Evolutionary conservation across 1,140 invertebrate species (phyloP).

Genomic region (Drosophila yakuba): DNA sequence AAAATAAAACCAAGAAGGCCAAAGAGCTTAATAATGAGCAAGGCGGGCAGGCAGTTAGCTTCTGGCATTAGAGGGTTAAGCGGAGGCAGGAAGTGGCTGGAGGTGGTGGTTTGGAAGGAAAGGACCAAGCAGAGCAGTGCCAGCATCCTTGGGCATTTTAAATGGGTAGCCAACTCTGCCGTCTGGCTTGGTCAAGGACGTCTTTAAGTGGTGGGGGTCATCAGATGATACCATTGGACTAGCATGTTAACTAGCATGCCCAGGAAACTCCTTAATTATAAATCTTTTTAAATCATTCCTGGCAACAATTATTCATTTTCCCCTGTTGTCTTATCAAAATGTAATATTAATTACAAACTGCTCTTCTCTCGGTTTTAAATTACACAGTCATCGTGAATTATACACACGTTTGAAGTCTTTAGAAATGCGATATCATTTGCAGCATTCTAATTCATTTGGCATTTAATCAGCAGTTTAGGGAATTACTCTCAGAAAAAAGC

Average conservation of each 20-base stretch:
- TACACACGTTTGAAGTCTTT: not conserved
- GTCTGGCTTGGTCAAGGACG: slow-evolving; percentile 47
- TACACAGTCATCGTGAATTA: not conserved
- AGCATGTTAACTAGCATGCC: not conserved
- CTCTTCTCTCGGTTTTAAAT: not conserved
- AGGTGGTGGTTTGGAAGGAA: slow-evolving; percentile 23
- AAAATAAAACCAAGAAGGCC: slow-evolving; percentile 26
- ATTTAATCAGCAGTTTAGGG: slow-evolving; percentile 10
- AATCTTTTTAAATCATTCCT: too few species aligned
- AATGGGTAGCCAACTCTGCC: slow-evolving; percentile 24
- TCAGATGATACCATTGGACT: not conserved
- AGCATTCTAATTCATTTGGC: not conserved
- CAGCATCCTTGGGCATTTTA: slow-evolving; percentile 59
- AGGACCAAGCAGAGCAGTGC: slow-evolving; percentile 3
- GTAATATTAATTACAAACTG: not conserved
- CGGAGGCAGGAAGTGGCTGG: slow-evolving; percentile 6
- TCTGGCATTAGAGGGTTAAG: slow-evolving; percentile 40
- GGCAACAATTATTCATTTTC: too few species aligned
- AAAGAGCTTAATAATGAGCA: slow-evolving; percentile 35
- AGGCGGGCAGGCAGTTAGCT: slow-evolving; percentile 37
- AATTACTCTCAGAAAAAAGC: slow-evolving; percentile 3
- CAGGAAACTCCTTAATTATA: too few species aligned
- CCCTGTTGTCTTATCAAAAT: too few species aligned
- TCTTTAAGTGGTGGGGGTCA: slow-evolving; percentile 23
- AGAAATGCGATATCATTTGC: not conserved